These are phyloP conservation scores for Hyposoter didymator DNA, from an alignment of 2,888 invertebrate genomes.

Conservation along the genomic window DNA sequence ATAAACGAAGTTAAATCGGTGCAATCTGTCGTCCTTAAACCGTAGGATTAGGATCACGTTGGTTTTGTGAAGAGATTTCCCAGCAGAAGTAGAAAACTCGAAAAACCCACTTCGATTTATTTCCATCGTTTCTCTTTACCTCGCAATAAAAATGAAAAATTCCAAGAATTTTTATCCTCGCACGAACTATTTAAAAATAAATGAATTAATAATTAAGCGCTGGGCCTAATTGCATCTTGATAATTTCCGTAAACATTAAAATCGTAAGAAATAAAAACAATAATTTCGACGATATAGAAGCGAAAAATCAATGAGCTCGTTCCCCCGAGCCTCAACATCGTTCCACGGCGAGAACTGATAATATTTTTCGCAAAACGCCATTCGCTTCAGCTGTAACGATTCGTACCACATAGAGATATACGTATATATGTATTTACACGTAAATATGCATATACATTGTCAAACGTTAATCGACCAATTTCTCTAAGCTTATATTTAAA, in stretches of 20 bases:
- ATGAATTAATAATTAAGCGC: not conserved
- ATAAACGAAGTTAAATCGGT: not conserved
- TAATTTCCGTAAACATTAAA: not conserved
- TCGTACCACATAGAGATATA: conserved; percentile 53
- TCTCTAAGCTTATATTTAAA: conserved; percentile 76
- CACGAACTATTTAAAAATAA: not conserved
- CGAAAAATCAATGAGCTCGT: conserved; percentile 22
- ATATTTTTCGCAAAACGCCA: conserved; percentile 57
- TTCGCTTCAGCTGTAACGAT: conserved; percentile 59
- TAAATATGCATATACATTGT: conserved; percentile 50
- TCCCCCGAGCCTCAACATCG: conserved; percentile 29
- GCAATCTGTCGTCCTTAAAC: not conserved
- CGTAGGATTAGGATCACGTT: not conserved
- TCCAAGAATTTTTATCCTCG: not conserved
- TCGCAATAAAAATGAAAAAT: not conserved
- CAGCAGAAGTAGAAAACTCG: not conserved
- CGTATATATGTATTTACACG: conserved; percentile 13
- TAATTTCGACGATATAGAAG: not conserved
- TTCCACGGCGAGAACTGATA: conserved; percentile 52
- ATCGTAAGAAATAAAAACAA: conserved; percentile 4
- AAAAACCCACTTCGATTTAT: not conserved
- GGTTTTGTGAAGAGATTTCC: not conserved
- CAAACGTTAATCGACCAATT: conserved; percentile 77
- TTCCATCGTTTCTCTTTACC: not conserved
- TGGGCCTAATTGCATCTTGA: conserved; percentile 8